Conservation (phyloP, 2,888 invertebrate genomes). For the Azorinus chamasolen region DNA sequence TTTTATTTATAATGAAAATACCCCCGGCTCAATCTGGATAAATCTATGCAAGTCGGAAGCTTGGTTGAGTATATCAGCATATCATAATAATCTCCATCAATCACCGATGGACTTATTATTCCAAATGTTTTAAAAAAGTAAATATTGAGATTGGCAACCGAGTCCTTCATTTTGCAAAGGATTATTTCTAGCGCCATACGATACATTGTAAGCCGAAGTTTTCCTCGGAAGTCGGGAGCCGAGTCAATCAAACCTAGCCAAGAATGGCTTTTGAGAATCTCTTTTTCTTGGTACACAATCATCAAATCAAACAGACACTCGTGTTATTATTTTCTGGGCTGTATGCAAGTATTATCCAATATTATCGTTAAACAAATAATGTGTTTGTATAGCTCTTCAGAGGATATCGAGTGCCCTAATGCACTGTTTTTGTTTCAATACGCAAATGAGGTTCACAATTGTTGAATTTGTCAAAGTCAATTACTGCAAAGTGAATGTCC, state of each 20-base stretch:
- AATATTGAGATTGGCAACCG: slow-evolving; percentile 23
- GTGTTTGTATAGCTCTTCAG: slow-evolving; percentile 6
- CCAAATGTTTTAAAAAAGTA: slow-evolving; percentile 58
- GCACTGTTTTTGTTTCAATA: no score
- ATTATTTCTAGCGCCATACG: background rate
- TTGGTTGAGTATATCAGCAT: slow-evolving; percentile 40
- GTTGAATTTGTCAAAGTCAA: no score
- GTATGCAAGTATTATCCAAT: background rate
- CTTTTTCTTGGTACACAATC: slow-evolving; percentile 21
- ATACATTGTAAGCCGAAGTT: background rate
- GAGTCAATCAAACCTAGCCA: slow-evolving; percentile 16
- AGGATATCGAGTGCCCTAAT: no score
- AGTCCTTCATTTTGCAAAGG: slow-evolving; percentile 4
- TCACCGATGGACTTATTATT: slow-evolving; percentile 41
- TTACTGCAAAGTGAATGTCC: no score
- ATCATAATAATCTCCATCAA: slow-evolving; percentile 43
- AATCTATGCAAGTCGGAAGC: slow-evolving; percentile 47
- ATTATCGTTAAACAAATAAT: slow-evolving; percentile 2
- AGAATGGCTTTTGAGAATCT: slow-evolving; percentile 23
- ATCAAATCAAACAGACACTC: slow-evolving; percentile 30
- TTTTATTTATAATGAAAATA: slow-evolving; percentile 41
- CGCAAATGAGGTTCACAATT: no score
- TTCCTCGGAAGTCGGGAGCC: background rate
- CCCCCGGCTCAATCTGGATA: slow-evolving; percentile 19
- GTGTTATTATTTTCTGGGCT: slow-evolving; percentile 1